Conservation (phyloP, 2,888 invertebrate genomes). For the Ypsolopha scabrella region DNA sequence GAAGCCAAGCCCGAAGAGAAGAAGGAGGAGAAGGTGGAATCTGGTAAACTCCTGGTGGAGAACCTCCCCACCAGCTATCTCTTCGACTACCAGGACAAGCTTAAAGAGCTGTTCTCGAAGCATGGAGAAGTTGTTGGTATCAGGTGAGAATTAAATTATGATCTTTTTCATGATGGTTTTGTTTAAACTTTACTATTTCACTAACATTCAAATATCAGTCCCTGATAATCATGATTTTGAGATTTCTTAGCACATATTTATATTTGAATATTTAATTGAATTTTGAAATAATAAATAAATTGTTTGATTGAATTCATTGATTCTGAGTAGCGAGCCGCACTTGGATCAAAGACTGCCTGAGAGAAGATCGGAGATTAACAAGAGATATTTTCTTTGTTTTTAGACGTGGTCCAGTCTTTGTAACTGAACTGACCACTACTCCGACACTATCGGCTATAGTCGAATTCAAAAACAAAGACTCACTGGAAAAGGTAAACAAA, state of each 20-base stretch:
- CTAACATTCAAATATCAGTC: slow-evolving; percentile 68
- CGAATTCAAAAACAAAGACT: slow-evolving; percentile 71
- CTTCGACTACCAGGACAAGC: slow-evolving; percentile 63
- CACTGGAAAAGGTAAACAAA: slow-evolving; percentile 67
- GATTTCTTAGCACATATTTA: slow-evolving; percentile 14
- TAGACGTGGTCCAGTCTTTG: slow-evolving; percentile 71
- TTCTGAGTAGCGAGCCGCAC: slow-evolving; percentile 11
- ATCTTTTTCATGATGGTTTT: background rate
- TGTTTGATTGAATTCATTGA: background rate
- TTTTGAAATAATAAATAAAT: background rate
- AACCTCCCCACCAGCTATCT: slow-evolving; percentile 58
- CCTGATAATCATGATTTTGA: slow-evolving; percentile 15
- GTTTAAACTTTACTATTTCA: slow-evolving; percentile 19
- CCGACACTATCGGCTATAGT: slow-evolving; percentile 70
- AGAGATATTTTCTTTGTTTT: slow-evolving; percentile 65
- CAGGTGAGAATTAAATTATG: slow-evolving; percentile 38
- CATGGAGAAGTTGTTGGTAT: slow-evolving; percentile 51
- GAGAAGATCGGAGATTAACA: slow-evolving; percentile 52
- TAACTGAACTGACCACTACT: slow-evolving; percentile 69
- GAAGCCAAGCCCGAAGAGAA: slow-evolving; percentile 35
- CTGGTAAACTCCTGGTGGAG: slow-evolving; percentile 63
- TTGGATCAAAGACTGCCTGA: slow-evolving; percentile 18
- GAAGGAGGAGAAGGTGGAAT: slow-evolving; percentile 51
- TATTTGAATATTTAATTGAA: slow-evolving; percentile 12
- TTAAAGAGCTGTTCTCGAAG: slow-evolving; percentile 61